Percentiles rank a stretch among this genome's conserved stretches.
Evolutionary conservation across 2,797 vertebrate genomes (phyloP).

Genomic region (Chelon auratus): DNA sequence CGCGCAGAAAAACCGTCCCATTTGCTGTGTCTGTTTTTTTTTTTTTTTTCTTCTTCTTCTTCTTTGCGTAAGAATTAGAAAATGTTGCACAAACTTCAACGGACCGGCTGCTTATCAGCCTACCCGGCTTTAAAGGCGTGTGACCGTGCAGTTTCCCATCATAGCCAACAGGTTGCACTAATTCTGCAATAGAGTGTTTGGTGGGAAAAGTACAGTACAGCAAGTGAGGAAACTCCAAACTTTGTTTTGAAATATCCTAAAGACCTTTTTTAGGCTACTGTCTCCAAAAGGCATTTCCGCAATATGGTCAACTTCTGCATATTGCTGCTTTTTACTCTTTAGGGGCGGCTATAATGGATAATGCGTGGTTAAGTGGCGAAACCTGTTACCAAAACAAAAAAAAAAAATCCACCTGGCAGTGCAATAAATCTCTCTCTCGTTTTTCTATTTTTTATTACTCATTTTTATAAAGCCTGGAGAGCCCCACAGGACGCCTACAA

Average conservation of each 20-base stretch:
- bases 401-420: too few species aligned
- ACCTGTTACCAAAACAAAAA: constrained; percentile 10
- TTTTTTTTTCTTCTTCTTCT: neutral
- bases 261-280: neutral
- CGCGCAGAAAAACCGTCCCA: neutral
- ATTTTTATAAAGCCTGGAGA: neutral
- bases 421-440: too few species aligned
- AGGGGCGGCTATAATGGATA: neutral
- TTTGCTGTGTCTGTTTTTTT: neutral
- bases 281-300: too few species aligned
- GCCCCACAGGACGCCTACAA: accelerated
- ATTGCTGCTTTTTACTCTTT: neutral
- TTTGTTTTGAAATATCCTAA: constrained; percentile 14
- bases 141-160: constrained; percentile 65
- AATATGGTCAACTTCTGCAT: too few species aligned
- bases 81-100: constrained; percentile 37
- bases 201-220: constrained; percentile 32
- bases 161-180: constrained; percentile 84
- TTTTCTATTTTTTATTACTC: too few species aligned
- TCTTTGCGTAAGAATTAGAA: neutral
- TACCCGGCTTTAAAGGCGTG: constrained; percentile 27
- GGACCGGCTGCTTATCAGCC: constrained; percentile 4
- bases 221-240: constrained; percentile 40
- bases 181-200: constrained; percentile 37
- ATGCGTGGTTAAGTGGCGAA: neutral